Conservation (phyloP, 2,113 vertebrate species). For the Prietella phreatophila region DNA sequence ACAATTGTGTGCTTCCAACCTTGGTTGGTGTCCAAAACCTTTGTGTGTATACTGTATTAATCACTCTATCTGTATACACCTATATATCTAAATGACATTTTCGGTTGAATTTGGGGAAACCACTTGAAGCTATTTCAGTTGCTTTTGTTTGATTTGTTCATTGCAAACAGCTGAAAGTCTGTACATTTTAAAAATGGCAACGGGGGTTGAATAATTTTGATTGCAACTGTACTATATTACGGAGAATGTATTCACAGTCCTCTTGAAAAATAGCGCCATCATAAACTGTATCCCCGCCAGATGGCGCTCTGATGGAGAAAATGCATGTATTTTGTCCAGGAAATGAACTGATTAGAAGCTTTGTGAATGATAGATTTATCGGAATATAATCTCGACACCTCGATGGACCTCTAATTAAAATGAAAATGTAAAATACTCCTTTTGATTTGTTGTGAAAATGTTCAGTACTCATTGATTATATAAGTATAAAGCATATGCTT, state of each 20-base stretch:
- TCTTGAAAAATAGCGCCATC: background rate
- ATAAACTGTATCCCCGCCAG: background rate
- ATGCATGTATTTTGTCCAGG: background rate
- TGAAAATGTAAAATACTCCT: background rate
- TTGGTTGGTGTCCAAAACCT: no score
- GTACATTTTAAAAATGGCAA: no score
- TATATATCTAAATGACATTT: no score
- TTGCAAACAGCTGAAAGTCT: no score
- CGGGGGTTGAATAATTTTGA: no score
- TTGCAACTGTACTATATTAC: background rate
- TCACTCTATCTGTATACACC: no score
- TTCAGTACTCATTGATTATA: background rate
- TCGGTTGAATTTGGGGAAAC: no score
- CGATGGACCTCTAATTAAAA: background rate
- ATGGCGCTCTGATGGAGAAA: background rate
- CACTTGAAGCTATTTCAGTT: no score
- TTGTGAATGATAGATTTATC: background rate
- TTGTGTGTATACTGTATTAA: no score
- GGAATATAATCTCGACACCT: background rate
- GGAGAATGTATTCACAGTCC: background rate
- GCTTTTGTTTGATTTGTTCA: no score
- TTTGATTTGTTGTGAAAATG: background rate
- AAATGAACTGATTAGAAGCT: background rate
- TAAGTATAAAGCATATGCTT: background rate
- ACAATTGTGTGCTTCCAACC: no score